Conservation (phyloP, 2,888 invertebrate species). For the Vannuccia rotundouncinata region DNA sequence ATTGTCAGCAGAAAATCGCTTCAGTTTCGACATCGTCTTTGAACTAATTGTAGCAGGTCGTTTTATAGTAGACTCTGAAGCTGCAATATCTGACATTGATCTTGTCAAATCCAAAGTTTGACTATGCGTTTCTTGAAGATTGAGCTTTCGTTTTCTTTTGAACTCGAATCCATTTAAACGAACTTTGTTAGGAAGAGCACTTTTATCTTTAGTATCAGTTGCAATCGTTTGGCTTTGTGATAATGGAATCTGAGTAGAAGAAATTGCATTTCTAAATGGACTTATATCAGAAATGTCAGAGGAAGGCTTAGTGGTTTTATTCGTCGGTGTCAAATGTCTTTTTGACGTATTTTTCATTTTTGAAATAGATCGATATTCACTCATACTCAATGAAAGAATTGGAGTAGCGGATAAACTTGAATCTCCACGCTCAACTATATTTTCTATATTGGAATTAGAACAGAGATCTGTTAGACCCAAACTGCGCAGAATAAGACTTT, state of each 20-base stretch:
- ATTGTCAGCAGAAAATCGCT: neutral
- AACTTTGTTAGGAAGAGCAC: neutral
- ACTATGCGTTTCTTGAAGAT: neutral
- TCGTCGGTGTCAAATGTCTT: neutral
- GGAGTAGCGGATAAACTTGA: neutral
- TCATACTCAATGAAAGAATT: neutral
- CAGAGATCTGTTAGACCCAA: neutral
- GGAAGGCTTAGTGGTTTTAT: neutral
- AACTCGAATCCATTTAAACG: neutral
- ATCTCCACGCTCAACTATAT: neutral
- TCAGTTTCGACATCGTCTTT: neutral
- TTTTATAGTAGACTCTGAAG: neutral
- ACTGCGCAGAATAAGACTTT: conserved; percentile 45
- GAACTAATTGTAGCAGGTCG: neutral
- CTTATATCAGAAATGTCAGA: neutral
- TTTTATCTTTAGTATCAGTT: neutral
- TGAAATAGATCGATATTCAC: neutral
- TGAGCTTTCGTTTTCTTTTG: neutral
- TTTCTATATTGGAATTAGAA: neutral
- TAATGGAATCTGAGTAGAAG: neutral
- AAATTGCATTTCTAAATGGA: neutral
- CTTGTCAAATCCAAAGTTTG: neutral
- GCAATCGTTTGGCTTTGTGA: neutral
- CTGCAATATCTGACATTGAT: neutral
- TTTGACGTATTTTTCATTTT: neutral